These are phyloP conservation scores for Nebria salina DNA, from an alignment of 2,888 invertebrate species.

Conservation along the genomic window DNA sequence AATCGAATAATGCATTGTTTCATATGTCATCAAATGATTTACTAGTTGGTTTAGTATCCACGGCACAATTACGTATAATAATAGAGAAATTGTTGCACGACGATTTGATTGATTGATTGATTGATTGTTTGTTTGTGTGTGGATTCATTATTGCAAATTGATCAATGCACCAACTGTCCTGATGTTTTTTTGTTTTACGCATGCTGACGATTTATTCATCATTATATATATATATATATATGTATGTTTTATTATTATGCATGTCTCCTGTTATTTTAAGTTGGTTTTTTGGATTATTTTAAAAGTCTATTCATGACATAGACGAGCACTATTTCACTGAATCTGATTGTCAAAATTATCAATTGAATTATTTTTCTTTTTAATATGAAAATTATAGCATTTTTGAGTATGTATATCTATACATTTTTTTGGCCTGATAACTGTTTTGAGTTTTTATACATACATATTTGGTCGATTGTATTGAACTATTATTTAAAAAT, in stretches of 20 bases:
- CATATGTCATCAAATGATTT: too few relatives aligned
- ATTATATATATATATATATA: too few relatives aligned
- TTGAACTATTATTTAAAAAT: neutral
- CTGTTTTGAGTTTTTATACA: neutral
- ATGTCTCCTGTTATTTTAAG: conserved; percentile 34
- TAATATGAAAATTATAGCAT: conserved; percentile 14
- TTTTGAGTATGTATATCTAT: conserved; percentile 34
- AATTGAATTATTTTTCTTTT: conserved; percentile 18
- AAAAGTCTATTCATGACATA: conserved; percentile 40
- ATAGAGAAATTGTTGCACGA: neutral
- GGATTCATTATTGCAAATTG: conserved; percentile 31
- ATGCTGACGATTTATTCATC: conserved; percentile 20
- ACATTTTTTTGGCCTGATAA: conserved; percentile 33
- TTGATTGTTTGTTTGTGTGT: conserved; percentile 38
- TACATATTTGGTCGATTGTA: conserved; percentile 28
- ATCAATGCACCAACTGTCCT: conserved; percentile 29
- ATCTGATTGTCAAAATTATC: conserved; percentile 16
- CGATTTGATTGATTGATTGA: conserved; percentile 19
- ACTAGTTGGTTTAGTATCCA: neutral
- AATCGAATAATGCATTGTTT: too few relatives aligned
- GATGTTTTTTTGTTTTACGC: conserved; percentile 34
- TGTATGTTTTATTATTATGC: conserved; percentile 1
- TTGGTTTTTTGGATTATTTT: conserved; percentile 3
- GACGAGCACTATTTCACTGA: conserved; percentile 44
- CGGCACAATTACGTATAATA: neutral